A percentile compares a stretch with the other conserved stretches of the same genome.
Conservation (phyloP, 2,797 vertebrate genomes). For the Pygocentrus nattereri region DNA sequence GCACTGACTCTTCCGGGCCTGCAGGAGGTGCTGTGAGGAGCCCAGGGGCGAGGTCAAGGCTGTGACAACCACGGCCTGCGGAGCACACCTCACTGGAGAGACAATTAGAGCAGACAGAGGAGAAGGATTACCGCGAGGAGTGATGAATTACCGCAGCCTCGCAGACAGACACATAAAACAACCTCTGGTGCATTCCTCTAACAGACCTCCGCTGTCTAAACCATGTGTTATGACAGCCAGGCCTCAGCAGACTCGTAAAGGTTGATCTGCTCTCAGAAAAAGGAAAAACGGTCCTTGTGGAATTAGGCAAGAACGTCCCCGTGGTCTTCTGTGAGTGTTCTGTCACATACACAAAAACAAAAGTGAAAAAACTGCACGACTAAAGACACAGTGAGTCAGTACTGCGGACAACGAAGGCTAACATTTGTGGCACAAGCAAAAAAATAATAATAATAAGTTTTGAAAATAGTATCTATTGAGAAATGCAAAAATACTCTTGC, state of each 20-base stretch:
- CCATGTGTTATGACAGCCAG: conserved; percentile 58
- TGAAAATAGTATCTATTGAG: conserved; percentile 20
- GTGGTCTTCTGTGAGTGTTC: conserved; percentile 13
- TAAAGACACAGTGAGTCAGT: neutral
- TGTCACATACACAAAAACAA: neutral
- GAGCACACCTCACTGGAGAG: conserved; percentile 59
- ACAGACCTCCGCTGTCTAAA: conserved; percentile 40
- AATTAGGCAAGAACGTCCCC: conserved; percentile 35
- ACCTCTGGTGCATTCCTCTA: conserved; percentile 58
- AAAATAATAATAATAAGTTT: neutral
- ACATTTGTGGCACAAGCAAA: neutral
- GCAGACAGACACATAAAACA: conserved; percentile 62
- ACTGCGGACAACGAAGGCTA: neutral
- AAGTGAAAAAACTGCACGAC: neutral
- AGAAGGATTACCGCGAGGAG: conserved; percentile 61
- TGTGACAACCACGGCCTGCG: conserved; percentile 48
- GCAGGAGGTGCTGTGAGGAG: conserved; percentile 48
- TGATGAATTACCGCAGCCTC: conserved; percentile 67
- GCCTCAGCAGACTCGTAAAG: conserved; percentile 50
- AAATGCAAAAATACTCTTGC: conserved; percentile 17
- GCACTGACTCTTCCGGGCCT: conserved; percentile 37
- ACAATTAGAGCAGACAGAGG: conserved; percentile 65
- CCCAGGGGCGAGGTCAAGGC: conserved; percentile 51
- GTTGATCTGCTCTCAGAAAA: conserved; percentile 47
- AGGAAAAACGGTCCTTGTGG: conserved; percentile 34